Conservation (phyloP, 2,888 invertebrate species). For the Himalopsyche anomala region DNA sequence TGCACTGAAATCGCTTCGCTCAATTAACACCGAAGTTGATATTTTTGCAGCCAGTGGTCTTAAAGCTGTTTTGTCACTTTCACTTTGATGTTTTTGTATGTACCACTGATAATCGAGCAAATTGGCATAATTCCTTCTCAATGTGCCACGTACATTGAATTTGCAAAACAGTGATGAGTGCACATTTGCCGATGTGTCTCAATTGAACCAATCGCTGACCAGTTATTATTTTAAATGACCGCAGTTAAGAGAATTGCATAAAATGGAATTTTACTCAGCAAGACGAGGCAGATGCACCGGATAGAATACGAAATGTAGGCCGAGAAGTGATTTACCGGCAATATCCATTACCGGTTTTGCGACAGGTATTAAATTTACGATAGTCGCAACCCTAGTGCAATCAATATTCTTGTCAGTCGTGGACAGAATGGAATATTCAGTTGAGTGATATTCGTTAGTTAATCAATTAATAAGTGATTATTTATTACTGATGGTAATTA, state of each 20-base stretch:
- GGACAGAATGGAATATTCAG: too few relatives aligned
- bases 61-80: background rate
- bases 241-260: conserved; percentile 62
- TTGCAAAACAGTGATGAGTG: conserved; percentile 31
- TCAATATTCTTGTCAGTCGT: background rate
- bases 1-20: too few relatives aligned
- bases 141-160: background rate
- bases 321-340: background rate
- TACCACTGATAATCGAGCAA: background rate
- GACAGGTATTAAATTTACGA: background rate
- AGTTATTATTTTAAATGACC: conserved; percentile 64
- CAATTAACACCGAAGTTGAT: too few relatives aligned
- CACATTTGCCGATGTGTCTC: background rate
- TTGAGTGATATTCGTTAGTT: too few relatives aligned
- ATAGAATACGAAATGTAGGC: background rate
- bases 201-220: conserved; percentile 53
- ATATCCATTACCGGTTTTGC: background rate
- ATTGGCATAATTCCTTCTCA: background rate
- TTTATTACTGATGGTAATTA: too few relatives aligned
- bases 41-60: too few relatives aligned
- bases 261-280: conserved; percentile 55
- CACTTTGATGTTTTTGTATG: background rate
- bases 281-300: conserved; percentile 22
- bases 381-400: background rate
- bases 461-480: too few relatives aligned